phyloP scores from a whole-genome alignment of 2,113 vertebrate species.

The Burhinus bistriatus region DNA sequence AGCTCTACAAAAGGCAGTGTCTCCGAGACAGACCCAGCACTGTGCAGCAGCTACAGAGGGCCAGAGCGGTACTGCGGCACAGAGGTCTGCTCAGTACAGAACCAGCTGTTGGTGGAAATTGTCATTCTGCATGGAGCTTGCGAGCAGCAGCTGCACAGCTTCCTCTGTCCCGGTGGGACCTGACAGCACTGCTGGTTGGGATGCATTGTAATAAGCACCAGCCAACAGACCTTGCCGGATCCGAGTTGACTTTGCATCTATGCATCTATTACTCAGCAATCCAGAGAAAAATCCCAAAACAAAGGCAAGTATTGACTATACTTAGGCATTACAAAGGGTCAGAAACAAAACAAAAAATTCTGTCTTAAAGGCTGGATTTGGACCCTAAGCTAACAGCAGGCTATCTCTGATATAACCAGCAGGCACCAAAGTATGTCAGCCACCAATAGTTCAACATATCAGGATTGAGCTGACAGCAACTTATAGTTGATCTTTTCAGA shows the following conservation, averaged over 20 bases:
- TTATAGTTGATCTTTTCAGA: background rate
- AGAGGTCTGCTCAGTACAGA: background rate
- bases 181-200: background rate
- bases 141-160: background rate
- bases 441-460: background rate
- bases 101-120: background rate
- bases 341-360: background rate
- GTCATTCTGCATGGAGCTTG: background rate
- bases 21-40: background rate
- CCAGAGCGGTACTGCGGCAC: accelerated
- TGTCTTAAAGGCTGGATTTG: background rate
- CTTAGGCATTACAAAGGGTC: background rate
- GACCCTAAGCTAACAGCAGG: background rate
- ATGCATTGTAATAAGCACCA: background rate
- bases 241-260: background rate
- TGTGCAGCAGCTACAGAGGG: background rate
- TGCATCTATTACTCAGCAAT: background rate
- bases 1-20: background rate
- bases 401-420: background rate
- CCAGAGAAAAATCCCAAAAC: background rate
- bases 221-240: background rate
- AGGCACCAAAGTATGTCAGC: background rate
- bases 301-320: background rate
- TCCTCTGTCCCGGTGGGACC: background rate
- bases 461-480: background rate